Evolutionary conservation across 2,888 invertebrate species (phyloP).

Genomic region (Hybos culiciformis): DNA sequence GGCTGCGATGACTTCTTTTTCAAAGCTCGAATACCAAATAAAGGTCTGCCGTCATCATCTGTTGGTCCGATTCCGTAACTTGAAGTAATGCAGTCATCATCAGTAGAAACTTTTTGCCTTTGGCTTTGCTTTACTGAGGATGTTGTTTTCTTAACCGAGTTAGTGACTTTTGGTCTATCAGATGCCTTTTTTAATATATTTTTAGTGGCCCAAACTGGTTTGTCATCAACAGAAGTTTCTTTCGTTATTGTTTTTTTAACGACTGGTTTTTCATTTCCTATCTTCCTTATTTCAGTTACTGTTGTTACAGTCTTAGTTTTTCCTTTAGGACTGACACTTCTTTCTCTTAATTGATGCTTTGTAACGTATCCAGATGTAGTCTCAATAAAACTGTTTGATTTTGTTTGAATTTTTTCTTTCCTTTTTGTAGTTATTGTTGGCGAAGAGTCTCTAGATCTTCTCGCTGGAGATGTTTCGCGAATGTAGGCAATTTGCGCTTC

Average conservation of each 20-base stretch:
- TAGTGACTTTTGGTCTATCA: slow-evolving; percentile 17
- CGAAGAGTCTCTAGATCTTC: not conserved
- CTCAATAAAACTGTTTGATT: slow-evolving; percentile 13
- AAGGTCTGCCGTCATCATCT: slow-evolving; percentile 62
- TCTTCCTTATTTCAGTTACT: slow-evolving; percentile 13
- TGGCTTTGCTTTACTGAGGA: slow-evolving; percentile 28
- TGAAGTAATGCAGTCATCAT: slow-evolving; percentile 55
- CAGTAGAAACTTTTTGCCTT: slow-evolving; percentile 30
- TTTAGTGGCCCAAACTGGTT: slow-evolving; percentile 49
- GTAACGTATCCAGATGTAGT: slow-evolving; percentile 13
- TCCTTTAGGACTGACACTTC: slow-evolving; percentile 27
- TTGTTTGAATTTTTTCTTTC: slow-evolving; percentile 8
- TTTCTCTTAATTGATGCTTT: slow-evolving; percentile 10
- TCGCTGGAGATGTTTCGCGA: not conserved
- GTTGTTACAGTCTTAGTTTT: slow-evolving; percentile 25
- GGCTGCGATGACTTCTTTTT: slow-evolving; percentile 44
- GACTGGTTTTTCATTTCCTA: slow-evolving; percentile 25
- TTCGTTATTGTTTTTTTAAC: slow-evolving; percentile 27
- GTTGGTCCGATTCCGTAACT: slow-evolving; percentile 73
- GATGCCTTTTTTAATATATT: slow-evolving; percentile 43
- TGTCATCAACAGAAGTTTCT: slow-evolving; percentile 32
- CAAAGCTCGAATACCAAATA: slow-evolving; percentile 66
- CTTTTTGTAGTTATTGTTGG: slow-evolving; percentile 9
- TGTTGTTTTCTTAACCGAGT: slow-evolving; percentile 26
- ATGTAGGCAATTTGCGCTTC: not conserved